Evolutionary conservation across 2,888 invertebrate genomes (phyloP).

Genomic region (Choristoneura rosaceana): DNA sequence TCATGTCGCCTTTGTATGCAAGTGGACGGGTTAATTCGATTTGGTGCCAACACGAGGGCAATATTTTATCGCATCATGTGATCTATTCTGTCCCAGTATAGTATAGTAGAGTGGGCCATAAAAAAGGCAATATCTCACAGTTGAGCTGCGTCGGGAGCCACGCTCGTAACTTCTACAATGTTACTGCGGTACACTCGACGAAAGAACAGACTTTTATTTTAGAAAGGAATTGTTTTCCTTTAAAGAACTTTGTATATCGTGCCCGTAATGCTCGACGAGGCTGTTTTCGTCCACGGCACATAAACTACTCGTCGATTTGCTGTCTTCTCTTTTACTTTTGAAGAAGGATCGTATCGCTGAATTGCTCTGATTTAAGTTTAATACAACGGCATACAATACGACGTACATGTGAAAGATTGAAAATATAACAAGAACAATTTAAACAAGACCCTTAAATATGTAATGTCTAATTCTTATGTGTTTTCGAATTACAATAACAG

Average conservation of each 20-base stretch:
- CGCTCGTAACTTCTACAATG: slow-evolving; percentile 84
- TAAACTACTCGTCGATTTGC: slow-evolving; percentile 32
- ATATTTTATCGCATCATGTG: slow-evolving; percentile 85
- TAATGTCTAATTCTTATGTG: neutral
- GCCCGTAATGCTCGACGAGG: slow-evolving; percentile 30
- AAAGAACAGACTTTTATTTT: slow-evolving; percentile 74
- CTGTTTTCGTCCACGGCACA: slow-evolving; percentile 24
- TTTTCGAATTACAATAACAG: slow-evolving; percentile 46
- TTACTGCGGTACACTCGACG: slow-evolving; percentile 75
- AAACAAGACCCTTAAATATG: neutral
- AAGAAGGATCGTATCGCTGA: neutral
- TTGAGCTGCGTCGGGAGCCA: slow-evolving; percentile 79
- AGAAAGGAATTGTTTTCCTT: slow-evolving; percentile 68
- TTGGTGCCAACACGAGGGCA: slow-evolving; percentile 79
- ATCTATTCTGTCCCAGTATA: slow-evolving; percentile 84
- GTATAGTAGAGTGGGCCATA: slow-evolving; percentile 84
- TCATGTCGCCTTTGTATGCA: slow-evolving; percentile 82
- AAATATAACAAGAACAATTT: neutral
- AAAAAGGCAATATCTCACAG: slow-evolving; percentile 86
- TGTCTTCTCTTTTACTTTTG: slow-evolving; percentile 7
- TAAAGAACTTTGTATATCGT: slow-evolving; percentile 41
- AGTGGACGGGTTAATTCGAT: slow-evolving; percentile 85
- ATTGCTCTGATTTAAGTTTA: neutral
- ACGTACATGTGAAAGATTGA: too few relatives aligned
- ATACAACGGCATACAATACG: neutral